Conservation (phyloP, 2,113 vertebrate species). For the Astatotilapia flaviijosephi region DNA sequence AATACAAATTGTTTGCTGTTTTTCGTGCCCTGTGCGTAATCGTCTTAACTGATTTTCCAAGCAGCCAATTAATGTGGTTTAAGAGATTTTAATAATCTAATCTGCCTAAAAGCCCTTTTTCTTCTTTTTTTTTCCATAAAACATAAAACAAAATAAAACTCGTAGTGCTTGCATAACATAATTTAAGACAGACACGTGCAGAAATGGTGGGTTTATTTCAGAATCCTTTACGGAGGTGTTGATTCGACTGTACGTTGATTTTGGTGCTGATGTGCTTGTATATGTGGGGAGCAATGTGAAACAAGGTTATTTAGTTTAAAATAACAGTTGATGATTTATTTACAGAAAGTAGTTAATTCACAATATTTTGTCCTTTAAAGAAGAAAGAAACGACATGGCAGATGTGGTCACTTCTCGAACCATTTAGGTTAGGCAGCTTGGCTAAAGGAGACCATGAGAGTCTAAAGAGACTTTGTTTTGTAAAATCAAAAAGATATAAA, state of each 20-base stretch:
- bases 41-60: background rate
- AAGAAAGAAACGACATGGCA: rapidly evolving
- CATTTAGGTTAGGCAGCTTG: background rate
- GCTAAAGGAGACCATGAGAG: background rate
- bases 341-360: background rate
- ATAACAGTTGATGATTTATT: background rate
- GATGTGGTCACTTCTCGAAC: background rate
- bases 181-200: background rate
- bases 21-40: background rate
- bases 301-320: background rate
- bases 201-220: background rate
- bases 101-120: background rate
- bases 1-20: background rate
- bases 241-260: background rate
- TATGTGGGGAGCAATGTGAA: background rate
- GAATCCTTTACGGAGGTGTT: background rate
- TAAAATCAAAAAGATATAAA: background rate
- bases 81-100: background rate
- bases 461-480: background rate
- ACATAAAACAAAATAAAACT: background rate
- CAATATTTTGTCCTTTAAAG: background rate
- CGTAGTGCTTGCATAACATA: background rate
- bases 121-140: background rate
- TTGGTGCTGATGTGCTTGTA: background rate
- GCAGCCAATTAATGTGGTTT: background rate